These are phyloP conservation scores for Zapornia atra DNA, from an alignment of 2,113 vertebrate species.

Conservation along the genomic window DNA sequence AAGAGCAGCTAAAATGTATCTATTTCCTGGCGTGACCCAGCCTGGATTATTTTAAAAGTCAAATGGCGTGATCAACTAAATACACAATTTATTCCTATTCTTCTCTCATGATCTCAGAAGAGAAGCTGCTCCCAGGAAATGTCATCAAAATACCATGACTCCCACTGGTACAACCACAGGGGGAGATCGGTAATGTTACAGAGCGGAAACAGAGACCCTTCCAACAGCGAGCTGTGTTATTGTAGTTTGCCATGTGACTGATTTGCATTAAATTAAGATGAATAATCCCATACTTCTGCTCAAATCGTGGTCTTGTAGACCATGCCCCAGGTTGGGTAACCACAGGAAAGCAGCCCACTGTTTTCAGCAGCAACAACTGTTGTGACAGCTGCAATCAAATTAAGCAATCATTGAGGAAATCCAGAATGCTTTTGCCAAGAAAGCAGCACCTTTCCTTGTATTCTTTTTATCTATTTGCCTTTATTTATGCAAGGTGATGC, in stretches of 20 bases:
- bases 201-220: background rate
- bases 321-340: background rate
- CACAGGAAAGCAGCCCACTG: background rate
- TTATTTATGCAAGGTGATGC: background rate
- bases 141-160: constrained; percentile 61
- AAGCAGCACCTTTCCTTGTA: background rate
- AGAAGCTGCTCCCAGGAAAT: constrained; percentile 33
- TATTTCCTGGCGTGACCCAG: background rate
- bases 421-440: background rate
- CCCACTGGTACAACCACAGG: constrained; percentile 20
- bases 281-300: background rate
- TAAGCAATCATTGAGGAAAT: background rate
- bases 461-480: background rate
- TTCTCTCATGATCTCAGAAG: constrained; percentile 36
- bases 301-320: background rate
- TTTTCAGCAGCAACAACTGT: background rate
- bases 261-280: background rate
- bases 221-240: background rate
- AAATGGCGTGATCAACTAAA: constrained; percentile 3
- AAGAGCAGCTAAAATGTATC: background rate
- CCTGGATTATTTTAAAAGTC: constrained; percentile 21
- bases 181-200: background rate
- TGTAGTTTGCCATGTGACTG: background rate
- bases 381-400: background rate
- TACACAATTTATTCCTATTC: constrained; percentile 28